Base-by-base conservation (phyloP, 2,113 vertebrate species). In the Helogale parvula region DNA sequence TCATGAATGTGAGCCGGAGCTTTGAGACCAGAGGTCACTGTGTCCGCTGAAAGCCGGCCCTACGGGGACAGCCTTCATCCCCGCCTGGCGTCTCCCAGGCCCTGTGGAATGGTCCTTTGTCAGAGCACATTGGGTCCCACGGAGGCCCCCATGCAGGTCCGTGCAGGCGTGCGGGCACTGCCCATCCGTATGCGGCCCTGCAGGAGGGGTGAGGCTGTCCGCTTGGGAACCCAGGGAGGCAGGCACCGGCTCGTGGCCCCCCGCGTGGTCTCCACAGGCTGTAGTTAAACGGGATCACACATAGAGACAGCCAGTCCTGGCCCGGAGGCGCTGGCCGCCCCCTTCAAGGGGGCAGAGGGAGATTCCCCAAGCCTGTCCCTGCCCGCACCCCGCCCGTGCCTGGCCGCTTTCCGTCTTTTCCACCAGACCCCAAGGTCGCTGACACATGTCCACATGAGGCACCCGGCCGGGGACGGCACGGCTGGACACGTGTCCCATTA, bases 1-100 rank as follows among this genome's bases (percentile, higher is more conserved):
- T 41, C 38, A 0, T 16, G 41, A 16, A 27, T 16, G 25, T 31
- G 72, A 13, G 72, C 38, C 27, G 23, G 21, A 16, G 66, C 13
- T 29, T 33, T 11, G 23, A 54, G 47, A 19, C 3, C 21, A 38
- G 16, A 23, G 29, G 33, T 38, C 21, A 19, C 33, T 23, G 0
- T 29, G n/a, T 72, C 50, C 19, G 9, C 0, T 21, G 27, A 8
- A 57, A 29, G 2, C 17, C 13, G 21, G 35, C 9, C 69, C 5
- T 5, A 0, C 7, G 38, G 68, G 33, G 35, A 33, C 13, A 1
- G 29, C 63, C 14, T 8, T 5, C 13, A 4, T 35, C 35, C 15
- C 9, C 35, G 0, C 47, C 50, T 31, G n/a, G 17, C 33, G 25
- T 15, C 3, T 54, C 47, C 2, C 29, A 7, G 1, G 6, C 17